Evolutionary conservation across 2,797 vertebrate species (phyloP), one percentile per base, ranked within the genome.

Genomic region (Oophaga sylvatica): DNA sequence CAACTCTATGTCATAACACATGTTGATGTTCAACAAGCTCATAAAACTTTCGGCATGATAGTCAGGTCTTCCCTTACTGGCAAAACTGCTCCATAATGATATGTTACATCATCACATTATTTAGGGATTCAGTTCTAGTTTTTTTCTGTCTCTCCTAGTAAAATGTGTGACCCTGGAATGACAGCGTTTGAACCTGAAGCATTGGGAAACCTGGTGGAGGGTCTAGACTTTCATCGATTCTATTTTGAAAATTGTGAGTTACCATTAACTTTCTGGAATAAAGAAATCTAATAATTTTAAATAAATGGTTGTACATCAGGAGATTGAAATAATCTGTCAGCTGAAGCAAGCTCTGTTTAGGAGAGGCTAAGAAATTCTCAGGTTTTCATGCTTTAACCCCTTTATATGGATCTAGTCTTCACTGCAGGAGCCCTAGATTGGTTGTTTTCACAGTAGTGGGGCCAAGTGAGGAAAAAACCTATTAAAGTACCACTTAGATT

Each of bases 201-300:
- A 56, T 93, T 99, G 92, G 98, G 98, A 29, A 99, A 99, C 90
- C 95, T 99, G 7, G 98, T 99, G 2, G 98, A 99, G 93, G 98
- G 98, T 56, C 93, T 99, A 88, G 98, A 99, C 93, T 99, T 99
- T 91, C 98, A 99, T 89, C 96, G 97, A 92, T 99, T 99, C 95
- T 99, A 99, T 94, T 99, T 99, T 94, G 98, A 99, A 94, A 99
- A 99, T 93, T 85, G 98, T 99, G 95, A 98, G 98, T 91, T 31
- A 17, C 26, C n/a, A 17, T 20, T 17, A 53, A 26, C 45, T 56
- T 26, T 77, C 15, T 77, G 20, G 7, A 15, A 77, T 77, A 26
- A 11, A 41, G 19, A 5, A 67, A 10, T 8, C 26, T 26, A 7
- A 9, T 65, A 65, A 62, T 19, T 19, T 20, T 6, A 62, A 20